Evolutionary conservation across 35 echinoderm and acorn worm genomes (phyloP).

Genomic region (Stichopus chloronotus): DNA sequence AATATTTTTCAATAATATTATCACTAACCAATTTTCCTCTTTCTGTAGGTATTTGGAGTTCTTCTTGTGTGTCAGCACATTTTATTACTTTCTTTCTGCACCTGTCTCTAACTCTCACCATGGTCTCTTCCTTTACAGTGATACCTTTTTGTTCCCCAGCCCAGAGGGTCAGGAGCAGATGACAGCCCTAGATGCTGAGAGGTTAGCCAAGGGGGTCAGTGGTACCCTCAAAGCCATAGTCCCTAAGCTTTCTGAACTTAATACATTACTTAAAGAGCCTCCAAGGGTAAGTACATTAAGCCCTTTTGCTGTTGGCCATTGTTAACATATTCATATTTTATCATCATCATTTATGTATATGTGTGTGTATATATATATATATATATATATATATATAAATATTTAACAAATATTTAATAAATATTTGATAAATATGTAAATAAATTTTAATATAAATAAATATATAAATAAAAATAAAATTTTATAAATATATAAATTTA

Average conservation of each 20-base stretch:
- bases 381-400: too few species aligned
- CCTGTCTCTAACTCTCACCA: not conserved
- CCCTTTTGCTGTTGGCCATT: too few species aligned
- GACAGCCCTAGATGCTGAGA: slow-evolving; percentile 94
- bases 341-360: too few species aligned
- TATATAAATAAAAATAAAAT: too few species aligned
- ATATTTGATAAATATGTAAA: too few species aligned
- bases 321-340: too few species aligned
- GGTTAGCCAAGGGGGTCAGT: slow-evolving; percentile 92
- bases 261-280: slow-evolving; percentile 87
- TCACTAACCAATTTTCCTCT: too few species aligned
- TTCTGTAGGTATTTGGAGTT: not conserved
- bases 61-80: not conserved
- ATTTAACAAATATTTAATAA: too few species aligned
- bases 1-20: too few species aligned
- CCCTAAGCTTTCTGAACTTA: slow-evolving; percentile 82
- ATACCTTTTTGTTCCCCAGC: slow-evolving; percentile 76
- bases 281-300: slow-evolving; percentile 72
- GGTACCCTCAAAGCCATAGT: slow-evolving; percentile 90
- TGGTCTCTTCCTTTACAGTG: slow-evolving; percentile 64
- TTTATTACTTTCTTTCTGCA: slow-evolving; percentile 21
- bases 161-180: slow-evolving; percentile 98
- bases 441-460: too few species aligned
- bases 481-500: too few species aligned
- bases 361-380: too few species aligned